Conservation (phyloP, 2,888 invertebrate genomes). For the Hypolimnas misippus region DNA sequence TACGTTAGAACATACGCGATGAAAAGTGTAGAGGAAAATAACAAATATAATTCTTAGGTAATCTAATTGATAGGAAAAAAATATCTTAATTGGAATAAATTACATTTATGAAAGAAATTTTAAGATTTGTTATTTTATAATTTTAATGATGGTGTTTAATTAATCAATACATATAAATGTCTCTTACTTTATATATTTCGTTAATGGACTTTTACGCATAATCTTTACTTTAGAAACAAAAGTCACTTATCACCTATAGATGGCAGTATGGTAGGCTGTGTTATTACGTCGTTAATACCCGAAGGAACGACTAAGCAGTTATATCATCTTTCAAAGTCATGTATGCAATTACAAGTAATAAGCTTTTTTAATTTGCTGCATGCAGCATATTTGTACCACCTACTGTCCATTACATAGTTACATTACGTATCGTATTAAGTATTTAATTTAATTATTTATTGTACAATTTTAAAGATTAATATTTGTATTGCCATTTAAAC, state of each 20-base stretch:
- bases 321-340: constrained; percentile 40
- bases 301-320: constrained; percentile 32
- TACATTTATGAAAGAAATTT: too few species aligned
- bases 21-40: neutral
- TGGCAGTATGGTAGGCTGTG: neutral
- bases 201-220: neutral
- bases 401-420: constrained; percentile 4
- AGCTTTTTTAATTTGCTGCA: constrained; percentile 28
- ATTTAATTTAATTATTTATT: neutral
- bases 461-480: neutral
- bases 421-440: neutral
- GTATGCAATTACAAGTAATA: constrained; percentile 40
- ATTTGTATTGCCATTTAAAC: neutral
- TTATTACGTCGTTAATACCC: constrained; percentile 8
- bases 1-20: constrained; percentile 21
- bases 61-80: neutral
- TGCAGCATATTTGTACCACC: constrained; percentile 19
- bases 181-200: neutral
- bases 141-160: too few species aligned
- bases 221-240: constrained; percentile 6
- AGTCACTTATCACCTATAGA: constrained; percentile 7
- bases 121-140: too few species aligned
- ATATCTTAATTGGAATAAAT: too few species aligned
- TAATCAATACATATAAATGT: too few species aligned
- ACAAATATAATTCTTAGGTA: neutral